Evolutionary conservation across 1,140 invertebrate species (phyloP).

Genomic region (Drosophila insularis): DNA sequence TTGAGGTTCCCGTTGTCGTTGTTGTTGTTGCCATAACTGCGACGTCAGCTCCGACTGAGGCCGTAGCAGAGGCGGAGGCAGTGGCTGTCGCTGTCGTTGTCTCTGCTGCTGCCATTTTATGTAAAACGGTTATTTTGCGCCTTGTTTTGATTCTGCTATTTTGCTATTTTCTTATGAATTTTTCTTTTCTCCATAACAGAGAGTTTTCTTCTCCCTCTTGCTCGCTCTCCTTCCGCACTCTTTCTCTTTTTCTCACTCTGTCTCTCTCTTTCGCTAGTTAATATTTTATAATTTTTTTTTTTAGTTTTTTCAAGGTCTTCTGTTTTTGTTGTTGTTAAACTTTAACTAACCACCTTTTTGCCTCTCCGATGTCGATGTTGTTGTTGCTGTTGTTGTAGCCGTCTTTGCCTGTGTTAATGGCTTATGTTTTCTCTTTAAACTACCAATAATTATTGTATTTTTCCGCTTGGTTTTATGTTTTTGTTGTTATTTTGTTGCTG

Average conservation of each 20-base stretch:
- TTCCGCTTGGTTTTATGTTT: constrained; percentile 59
- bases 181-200: constrained; percentile 71
- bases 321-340: constrained; percentile 40
- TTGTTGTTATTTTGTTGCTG: constrained; percentile 30
- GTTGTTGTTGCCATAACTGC: constrained; percentile 43
- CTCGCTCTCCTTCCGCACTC: constrained; percentile 31
- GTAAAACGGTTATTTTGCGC: constrained; percentile 19
- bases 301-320: constrained; percentile 78
- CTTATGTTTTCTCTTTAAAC: constrained; percentile 62
- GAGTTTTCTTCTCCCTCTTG: constrained; percentile 13
- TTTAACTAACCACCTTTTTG: constrained; percentile 55
- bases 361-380: constrained; percentile 21
- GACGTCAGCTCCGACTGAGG: constrained; percentile 36
- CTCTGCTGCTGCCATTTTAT: constrained; percentile 62
- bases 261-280: constrained; percentile 45
- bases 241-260: constrained; percentile 30
- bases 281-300: constrained; percentile 52
- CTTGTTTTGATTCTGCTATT: constrained; percentile 23
- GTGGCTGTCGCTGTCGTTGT: constrained; percentile 63
- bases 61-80: constrained; percentile 20
- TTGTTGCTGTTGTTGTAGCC: constrained; percentile 15
- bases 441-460: constrained; percentile 38
- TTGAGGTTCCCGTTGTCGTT: constrained; percentile 7
- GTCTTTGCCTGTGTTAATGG: constrained; percentile 10
- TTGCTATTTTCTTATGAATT: constrained; percentile 38